phyloP scores from a whole-genome alignment of 2,797 vertebrate species.

The Fratercula arctica region DNA sequence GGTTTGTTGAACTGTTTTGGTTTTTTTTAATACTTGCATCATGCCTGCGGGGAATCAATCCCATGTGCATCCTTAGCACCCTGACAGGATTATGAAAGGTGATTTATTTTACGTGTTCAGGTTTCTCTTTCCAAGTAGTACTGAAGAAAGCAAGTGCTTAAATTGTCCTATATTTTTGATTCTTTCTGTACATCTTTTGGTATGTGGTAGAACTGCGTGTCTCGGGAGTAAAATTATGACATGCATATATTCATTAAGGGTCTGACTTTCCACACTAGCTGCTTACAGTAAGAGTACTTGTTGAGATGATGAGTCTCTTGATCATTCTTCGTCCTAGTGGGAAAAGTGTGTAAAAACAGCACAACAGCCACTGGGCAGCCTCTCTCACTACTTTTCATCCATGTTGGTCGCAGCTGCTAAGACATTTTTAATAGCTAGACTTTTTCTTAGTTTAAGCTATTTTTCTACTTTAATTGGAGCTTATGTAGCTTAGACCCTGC shows the following conservation, averaged over 20 bases:
- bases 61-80: background rate
- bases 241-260: background rate
- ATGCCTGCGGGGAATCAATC: background rate
- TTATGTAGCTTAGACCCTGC: background rate
- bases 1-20: background rate
- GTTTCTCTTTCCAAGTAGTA: background rate
- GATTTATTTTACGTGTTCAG: background rate
- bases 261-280: background rate
- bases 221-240: background rate
- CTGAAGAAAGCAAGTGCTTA: background rate
- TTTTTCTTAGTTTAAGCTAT: background rate
- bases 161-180: background rate
- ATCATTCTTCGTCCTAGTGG: constrained; percentile 23
- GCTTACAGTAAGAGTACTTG: background rate
- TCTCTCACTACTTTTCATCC: background rate
- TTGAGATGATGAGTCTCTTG: constrained; percentile 33
- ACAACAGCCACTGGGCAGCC: background rate
- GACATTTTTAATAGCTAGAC: background rate
- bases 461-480: constrained; percentile 1
- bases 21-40: background rate
- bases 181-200: background rate
- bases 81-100: background rate
- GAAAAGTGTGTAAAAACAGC: background rate
- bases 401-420: background rate
- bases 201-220: background rate